Evolutionary conservation across 2,888 invertebrate species (phyloP).

Genomic region (Zeuzera pyrina): DNA sequence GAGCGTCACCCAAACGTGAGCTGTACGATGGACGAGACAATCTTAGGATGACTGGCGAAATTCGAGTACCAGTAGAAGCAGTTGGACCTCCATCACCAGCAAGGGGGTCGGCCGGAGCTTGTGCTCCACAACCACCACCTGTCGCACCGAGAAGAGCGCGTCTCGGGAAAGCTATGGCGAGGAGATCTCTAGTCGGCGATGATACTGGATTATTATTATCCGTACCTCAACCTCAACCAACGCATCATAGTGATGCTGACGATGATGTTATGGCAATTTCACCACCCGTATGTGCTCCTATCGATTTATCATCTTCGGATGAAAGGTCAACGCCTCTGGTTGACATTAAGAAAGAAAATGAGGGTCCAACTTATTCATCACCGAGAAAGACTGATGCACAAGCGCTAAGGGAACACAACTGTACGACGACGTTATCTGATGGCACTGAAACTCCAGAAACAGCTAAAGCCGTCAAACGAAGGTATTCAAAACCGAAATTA

Average conservation of each 20-base stretch:
- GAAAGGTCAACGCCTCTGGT: conserved; percentile 57
- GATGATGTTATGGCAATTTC: conserved; percentile 67
- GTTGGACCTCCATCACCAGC: conserved; percentile 80
- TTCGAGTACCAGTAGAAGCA: conserved; percentile 46
- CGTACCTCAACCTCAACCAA: conserved; percentile 34
- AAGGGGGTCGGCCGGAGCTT: conserved; percentile 78
- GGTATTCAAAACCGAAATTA: conserved; percentile 59
- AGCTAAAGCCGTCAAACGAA: conserved; percentile 51
- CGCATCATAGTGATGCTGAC: conserved; percentile 59
- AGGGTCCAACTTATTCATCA: conserved; percentile 48
- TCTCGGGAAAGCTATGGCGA: conserved; percentile 77
- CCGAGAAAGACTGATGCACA: conserved; percentile 56
- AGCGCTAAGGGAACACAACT: conserved; percentile 57
- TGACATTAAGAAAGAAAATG: conserved; percentile 64
- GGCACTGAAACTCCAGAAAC: conserved; percentile 31
- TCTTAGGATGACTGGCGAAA: conserved; percentile 44
- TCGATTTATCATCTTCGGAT: conserved; percentile 64
- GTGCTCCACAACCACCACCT: conserved; percentile 73
- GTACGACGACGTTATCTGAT: conserved; percentile 32
- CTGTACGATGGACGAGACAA: conserved; percentile 52
- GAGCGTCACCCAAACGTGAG: conserved; percentile 60
- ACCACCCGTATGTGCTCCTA: conserved; percentile 56
- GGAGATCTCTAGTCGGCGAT: conserved; percentile 73
- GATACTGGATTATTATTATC: conserved; percentile 64
- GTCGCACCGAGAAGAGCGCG: conserved; percentile 58